Conservation (phyloP, 2,113 vertebrate genomes). For the Calidris pugnax region DNA sequence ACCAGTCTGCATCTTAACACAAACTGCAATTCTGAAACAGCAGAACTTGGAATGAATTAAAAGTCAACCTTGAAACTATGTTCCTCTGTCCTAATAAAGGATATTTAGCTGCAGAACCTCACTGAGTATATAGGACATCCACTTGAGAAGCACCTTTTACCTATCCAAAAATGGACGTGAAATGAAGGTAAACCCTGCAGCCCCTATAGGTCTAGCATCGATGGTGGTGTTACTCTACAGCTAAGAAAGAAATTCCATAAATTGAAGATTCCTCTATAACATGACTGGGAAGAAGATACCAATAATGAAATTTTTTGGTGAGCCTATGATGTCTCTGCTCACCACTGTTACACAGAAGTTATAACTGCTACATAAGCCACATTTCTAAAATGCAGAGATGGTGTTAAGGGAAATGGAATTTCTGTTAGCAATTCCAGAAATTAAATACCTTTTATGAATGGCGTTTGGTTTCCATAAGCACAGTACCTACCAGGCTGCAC, state of each 20-base stretch:
- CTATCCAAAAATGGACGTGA: accelerated
- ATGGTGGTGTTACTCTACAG: not conserved
- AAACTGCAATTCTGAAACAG: not conserved
- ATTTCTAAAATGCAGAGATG: accelerated
- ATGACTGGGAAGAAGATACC: accelerated
- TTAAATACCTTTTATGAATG: accelerated
- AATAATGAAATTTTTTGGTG: accelerated
- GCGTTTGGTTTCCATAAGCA: not conserved
- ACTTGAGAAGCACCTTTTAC: not conserved
- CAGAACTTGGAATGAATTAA: not conserved
- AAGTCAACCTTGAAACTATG: accelerated
- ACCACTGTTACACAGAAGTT: accelerated
- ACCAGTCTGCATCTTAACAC: not conserved
- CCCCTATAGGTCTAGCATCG: accelerated
- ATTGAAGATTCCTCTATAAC: not conserved
- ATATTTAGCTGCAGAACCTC: not conserved
- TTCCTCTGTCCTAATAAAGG: not conserved
- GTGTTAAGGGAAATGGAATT: accelerated
- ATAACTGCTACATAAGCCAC: accelerated
- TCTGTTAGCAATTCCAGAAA: not conserved
- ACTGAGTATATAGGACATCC: accelerated
- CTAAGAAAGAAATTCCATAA: accelerated
- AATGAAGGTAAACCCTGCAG: not conserved
- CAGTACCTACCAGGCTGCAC: not conserved
- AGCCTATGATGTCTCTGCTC: not conserved